Percentiles rank a stretch among this genome's conserved stretches.
phyloP scores from a whole-genome alignment of 2,797 vertebrate species.

The Fistularia commersonii region DNA sequence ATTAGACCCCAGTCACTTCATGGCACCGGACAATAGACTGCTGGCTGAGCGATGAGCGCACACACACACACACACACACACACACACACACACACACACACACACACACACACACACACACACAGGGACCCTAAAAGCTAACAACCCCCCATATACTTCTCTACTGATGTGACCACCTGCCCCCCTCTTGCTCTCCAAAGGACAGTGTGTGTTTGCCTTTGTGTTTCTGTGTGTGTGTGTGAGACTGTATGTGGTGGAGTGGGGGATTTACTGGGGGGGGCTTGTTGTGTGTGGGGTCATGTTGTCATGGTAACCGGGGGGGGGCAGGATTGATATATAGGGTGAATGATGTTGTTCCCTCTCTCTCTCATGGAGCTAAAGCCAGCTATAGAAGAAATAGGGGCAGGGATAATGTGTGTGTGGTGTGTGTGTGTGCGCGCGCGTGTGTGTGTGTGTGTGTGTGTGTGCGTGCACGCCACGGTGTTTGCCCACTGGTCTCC shows the following conservation, averaged over 20 bases:
- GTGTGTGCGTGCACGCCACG: constrained; percentile 11
- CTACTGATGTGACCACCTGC: constrained; percentile 64
- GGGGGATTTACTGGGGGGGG: constrained; percentile 46
- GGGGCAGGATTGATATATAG: constrained; percentile 57
- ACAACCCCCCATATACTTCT: constrained; percentile 62
- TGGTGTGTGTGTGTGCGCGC: constrained; percentile 17
- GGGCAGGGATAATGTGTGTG: constrained; percentile 18
- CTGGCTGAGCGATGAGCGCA: constrained; percentile 63
- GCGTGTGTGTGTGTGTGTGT: constrained; percentile 19
- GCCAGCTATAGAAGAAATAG: constrained; percentile 41
- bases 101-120: constrained; percentile 28
- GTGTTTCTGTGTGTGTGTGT: constrained; percentile 31
- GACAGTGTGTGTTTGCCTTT: constrained; percentile 44
- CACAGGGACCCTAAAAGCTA: constrained; percentile 53
- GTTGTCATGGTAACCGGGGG: constrained; percentile 65
- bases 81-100: constrained; percentile 31
- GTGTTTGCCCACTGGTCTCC: constrained; percentile 66
- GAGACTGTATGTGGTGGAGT: constrained; percentile 28
- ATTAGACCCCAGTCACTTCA: constrained; percentile 82
- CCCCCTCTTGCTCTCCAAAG: constrained; percentile 60
- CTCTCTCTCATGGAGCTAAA: constrained; percentile 36
- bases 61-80: constrained; percentile 22
- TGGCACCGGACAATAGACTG: constrained; percentile 68
- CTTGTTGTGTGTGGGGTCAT: constrained; percentile 60
- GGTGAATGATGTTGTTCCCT: constrained; percentile 60